Evolutionary conservation across 2,113 vertebrate species (phyloP).

Genomic region (Lagopus muta): DNA sequence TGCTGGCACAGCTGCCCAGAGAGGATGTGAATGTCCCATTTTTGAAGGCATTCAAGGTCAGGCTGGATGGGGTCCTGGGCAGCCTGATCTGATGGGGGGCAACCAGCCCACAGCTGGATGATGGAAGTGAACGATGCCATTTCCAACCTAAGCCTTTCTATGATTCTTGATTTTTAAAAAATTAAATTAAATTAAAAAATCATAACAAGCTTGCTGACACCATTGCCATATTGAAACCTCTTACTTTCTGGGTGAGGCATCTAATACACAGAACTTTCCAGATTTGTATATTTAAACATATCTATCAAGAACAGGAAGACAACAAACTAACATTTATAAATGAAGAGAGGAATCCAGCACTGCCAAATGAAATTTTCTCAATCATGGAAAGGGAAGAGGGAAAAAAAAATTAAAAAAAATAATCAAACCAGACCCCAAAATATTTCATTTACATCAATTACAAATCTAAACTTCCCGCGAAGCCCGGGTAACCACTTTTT

Average conservation of each 20-base stretch:
- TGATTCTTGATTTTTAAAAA: no score
- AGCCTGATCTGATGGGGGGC: no score
- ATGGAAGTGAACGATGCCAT: no score
- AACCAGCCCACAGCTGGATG: no score
- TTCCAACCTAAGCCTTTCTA: no score
- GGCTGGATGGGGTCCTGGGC: no score
- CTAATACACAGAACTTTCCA: neutral
- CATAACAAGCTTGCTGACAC: neutral
- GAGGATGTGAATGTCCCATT: no score
- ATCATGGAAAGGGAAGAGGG: fast-evolving
- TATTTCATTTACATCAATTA: neutral
- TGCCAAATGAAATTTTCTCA: neutral
- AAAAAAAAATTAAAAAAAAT: neutral
- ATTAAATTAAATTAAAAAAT: no score
- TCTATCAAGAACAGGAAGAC: neutral
- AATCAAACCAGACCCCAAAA: neutral
- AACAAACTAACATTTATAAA: neutral
- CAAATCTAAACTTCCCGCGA: neutral
- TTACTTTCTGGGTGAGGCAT: neutral
- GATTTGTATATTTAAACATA: neutral
- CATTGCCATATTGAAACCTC: neutral
- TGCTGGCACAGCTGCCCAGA: no score
- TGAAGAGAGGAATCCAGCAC: neutral
- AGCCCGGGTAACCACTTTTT: neutral
- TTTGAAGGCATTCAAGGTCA: no score